A percentile compares a stretch with the other conserved stretches of the same genome.
These are phyloP conservation scores for Drosophila paranaensis DNA, from an alignment of 2,888 invertebrate genomes.

Conservation along the genomic window DNA sequence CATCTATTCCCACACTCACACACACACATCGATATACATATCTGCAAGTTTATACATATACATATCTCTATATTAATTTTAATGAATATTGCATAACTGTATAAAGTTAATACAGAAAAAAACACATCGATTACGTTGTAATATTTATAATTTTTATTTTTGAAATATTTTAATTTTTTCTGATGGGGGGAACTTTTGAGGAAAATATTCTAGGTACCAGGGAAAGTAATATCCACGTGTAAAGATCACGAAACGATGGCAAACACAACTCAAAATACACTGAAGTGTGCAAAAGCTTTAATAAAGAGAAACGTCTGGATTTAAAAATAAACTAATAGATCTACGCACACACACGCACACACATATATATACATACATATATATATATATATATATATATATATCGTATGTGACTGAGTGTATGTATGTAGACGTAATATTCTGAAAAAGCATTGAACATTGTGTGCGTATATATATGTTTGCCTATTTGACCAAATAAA, in stretches of 20 bases:
- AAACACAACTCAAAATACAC: constrained; percentile 80
- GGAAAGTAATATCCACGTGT: constrained; percentile 59
- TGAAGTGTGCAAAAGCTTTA: constrained; percentile 77
- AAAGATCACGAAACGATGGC: constrained; percentile 81
- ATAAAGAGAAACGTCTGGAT: constrained; percentile 71
- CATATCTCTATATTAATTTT: constrained; percentile 5
- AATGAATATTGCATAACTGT: constrained; percentile 12
- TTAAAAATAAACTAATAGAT: constrained; percentile 76
- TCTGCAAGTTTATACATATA: constrained; percentile 4
- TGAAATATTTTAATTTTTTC: background rate
- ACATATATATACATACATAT: background rate
- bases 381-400: background rate
- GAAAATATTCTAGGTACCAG: constrained; percentile 50
- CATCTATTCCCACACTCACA: constrained; percentile 20
- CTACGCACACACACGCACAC: constrained; percentile 14
- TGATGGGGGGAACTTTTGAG: background rate
- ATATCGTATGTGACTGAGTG: constrained; percentile 1
- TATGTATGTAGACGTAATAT: constrained; percentile 8
- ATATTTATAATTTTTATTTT: background rate
- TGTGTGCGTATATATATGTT: constrained; percentile 2
- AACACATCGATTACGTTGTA: constrained; percentile 2
- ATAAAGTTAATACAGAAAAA: constrained; percentile 3
- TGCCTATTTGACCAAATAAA: constrained; percentile 26
- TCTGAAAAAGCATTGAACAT: constrained; percentile 19
- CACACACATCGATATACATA: constrained; percentile 6